A percentile compares a stretch with the other conserved stretches of the same genome.
Conservation (phyloP, 2,113 vertebrate species). For the Leiothrix lutea region DNA sequence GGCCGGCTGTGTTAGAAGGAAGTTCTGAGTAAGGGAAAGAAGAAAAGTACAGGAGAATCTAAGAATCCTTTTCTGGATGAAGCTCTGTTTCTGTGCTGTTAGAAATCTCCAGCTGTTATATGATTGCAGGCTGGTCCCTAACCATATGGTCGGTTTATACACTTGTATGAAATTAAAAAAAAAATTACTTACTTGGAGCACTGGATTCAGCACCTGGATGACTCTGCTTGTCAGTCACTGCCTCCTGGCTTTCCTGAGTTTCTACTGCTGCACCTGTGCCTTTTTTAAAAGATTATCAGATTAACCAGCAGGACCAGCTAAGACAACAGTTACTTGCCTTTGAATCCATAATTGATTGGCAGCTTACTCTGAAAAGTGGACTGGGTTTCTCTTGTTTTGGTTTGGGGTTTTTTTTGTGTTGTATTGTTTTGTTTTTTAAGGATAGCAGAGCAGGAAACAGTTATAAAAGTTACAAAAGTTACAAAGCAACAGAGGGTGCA, state of each 20-base stretch:
- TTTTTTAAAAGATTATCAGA: not conserved
- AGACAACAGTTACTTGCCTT: not conserved
- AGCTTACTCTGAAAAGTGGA: not conserved
- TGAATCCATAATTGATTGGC: not conserved
- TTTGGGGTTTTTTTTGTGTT: too few relatives aligned
- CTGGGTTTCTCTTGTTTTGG: not conserved
- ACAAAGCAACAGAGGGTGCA: not conserved
- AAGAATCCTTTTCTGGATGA: not conserved
- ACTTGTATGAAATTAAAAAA: not conserved
- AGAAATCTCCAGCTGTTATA: not conserved
- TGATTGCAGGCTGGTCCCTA: not conserved
- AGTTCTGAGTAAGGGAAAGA: not conserved
- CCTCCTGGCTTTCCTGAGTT: constrained; percentile 6
- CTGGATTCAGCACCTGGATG: not conserved
- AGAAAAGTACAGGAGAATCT: not conserved
- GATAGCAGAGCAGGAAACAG: not conserved
- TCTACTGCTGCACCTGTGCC: not conserved
- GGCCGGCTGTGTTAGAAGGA: not conserved
- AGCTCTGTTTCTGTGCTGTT: not conserved
- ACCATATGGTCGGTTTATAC: not conserved
- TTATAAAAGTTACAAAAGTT: not conserved
- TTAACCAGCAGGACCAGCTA: not conserved
- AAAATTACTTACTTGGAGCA: not conserved
- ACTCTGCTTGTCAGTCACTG: not conserved
- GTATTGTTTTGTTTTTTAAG: not conserved